Evolutionary conservation across 1,140 invertebrate genomes (phyloP).

Genomic region (Drosophila mauritiana): DNA sequence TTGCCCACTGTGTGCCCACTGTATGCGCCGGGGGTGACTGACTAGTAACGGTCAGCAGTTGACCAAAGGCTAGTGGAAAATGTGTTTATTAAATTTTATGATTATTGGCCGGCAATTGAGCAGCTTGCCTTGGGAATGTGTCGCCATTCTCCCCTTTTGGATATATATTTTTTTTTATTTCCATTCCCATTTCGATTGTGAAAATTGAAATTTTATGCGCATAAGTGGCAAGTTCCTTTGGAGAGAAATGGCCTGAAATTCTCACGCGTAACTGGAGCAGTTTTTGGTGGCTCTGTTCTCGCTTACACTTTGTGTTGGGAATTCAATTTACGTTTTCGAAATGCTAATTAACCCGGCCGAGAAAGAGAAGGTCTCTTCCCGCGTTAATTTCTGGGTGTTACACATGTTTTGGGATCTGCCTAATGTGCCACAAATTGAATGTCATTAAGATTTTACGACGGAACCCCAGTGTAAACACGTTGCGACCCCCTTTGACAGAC

Average conservation of each 20-base stretch:
- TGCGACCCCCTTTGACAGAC: constrained; percentile 49
- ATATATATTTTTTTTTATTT: background rate
- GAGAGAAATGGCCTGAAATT: constrained; percentile 54
- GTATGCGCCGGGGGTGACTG: constrained; percentile 17
- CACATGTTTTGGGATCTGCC: constrained; percentile 68
- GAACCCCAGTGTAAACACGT: constrained; percentile 25
- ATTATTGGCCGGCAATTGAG: constrained; percentile 79
- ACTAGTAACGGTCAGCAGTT: constrained; percentile 56
- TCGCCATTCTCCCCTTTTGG: constrained; percentile 17
- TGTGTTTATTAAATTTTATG: constrained; percentile 83
- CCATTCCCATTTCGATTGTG: constrained; percentile 41
- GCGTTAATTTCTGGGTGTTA: constrained; percentile 33
- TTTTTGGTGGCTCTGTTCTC: constrained; percentile 39
- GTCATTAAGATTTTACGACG: constrained; percentile 64
- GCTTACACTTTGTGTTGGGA: constrained; percentile 73
- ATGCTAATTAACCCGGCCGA: constrained; percentile 75
- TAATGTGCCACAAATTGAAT: constrained; percentile 82
- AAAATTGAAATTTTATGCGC: constrained; percentile 79
- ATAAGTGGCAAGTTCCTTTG: constrained; percentile 17
- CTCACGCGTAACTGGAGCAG: constrained; percentile 83
- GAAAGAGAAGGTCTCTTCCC: constrained; percentile 25
- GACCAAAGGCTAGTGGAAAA: constrained; percentile 51
- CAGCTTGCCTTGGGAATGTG: constrained; percentile 70
- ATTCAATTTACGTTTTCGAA: constrained; percentile 80
- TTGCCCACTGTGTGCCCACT: constrained; percentile 31